Evolutionary conservation across 2,113 vertebrate species (phyloP), one percentile per base, ranked within the genome.

Genomic region (Otocyon megalotis): DNA sequence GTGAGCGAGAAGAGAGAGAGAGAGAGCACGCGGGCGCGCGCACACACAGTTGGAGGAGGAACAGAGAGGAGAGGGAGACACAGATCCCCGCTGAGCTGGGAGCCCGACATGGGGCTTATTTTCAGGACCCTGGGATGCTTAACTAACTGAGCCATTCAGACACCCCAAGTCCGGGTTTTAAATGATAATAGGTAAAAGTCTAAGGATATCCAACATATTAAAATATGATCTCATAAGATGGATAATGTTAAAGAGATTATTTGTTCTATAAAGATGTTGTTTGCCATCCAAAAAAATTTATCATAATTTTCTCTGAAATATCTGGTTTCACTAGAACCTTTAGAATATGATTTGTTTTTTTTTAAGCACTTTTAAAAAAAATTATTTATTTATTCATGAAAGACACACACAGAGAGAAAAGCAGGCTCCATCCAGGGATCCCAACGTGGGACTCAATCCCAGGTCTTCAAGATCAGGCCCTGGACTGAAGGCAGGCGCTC

Each of bases 161-260:
- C 16, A 16, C 32, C 17, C 67, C 67, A 95, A 96, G 54, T 83
- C 30, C 87, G n/a, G 77, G 48, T 86, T 95, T 94, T 94, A 93
- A 92, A 56, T 83, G 20, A 84, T 81, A 50, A 32, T 14, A 85
- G 5, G 11, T 65, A 82, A 65, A 93, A 96, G 8, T 48, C 69
- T 72, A 81, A 91, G 20, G 20, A 91, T 94, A 86, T 43, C 13
- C 22, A 74, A 30, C 4, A 28, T 90, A 43, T 60, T 86, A 92
- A 96, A 92, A 83, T 54, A 90, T 50, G 2, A 56, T 77, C 56
- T 56, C 76, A 86, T 32, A 87, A 30, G 89, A 69, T 53, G 24
- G 19, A 84, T 76, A 56, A 80, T 84, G 48, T 89, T 81, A 81
- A 74, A 19, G 50, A 81, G 30, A 69, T 60, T 54, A 32, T 67